phyloP scores from a whole-genome alignment of 1,140 invertebrate species.

The Theocolax elegans region DNA sequence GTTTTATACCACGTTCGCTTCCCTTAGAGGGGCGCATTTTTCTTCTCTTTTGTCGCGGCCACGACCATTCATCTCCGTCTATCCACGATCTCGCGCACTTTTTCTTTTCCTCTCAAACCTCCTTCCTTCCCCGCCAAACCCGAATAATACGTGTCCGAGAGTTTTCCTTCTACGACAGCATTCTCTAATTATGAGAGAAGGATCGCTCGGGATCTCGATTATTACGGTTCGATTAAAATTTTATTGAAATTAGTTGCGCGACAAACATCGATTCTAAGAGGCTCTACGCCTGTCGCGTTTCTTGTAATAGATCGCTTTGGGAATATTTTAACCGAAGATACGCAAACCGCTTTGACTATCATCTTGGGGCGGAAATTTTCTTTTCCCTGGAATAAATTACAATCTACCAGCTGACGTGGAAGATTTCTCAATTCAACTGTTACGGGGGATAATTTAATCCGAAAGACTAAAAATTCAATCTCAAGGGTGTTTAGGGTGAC shows the following conservation, averaged over 20 bases:
- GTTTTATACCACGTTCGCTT: neutral
- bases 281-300: neutral
- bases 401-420: too few species aligned
- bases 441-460: too few species aligned
- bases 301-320: slow-evolving; percentile 1
- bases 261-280: neutral
- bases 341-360: too few species aligned
- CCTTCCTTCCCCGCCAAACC: neutral
- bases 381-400: too few species aligned
- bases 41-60: neutral
- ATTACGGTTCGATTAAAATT: slow-evolving; percentile 19
- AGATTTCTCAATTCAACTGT: too few species aligned
- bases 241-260: slow-evolving; percentile 21
- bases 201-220: slow-evolving; percentile 6
- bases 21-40: neutral
- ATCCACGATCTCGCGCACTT: neutral
- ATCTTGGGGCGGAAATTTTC: too few species aligned
- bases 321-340: neutral
- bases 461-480: too few species aligned
- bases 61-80: neutral
- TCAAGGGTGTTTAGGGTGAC: too few species aligned
- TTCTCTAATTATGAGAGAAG: neutral
- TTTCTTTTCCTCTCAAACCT: neutral
- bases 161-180: neutral
- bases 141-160: neutral